Conservation (phyloP, 2,113 vertebrate species). For the Tragelaphus buxtoni region DNA sequence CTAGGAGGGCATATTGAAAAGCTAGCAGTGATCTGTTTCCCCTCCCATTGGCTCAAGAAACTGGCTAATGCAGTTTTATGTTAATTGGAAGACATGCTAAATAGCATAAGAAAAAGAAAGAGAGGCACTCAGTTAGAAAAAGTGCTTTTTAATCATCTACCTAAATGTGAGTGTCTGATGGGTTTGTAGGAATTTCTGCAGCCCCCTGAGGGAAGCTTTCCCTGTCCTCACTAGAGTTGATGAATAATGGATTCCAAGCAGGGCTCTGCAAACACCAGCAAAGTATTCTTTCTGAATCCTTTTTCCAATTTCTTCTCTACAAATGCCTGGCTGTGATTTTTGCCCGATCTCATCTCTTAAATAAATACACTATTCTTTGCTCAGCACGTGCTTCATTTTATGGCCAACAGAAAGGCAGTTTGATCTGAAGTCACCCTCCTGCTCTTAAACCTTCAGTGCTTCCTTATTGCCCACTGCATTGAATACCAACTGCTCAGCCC, state of each 20-base stretch:
- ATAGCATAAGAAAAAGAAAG: not conserved
- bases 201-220: not conserved
- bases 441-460: not conserved
- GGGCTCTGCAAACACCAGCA: not conserved
- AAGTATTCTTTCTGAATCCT: not conserved
- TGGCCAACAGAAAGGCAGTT: not conserved
- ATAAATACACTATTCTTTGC: not conserved
- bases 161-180: not conserved
- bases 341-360: not conserved
- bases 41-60: not conserved
- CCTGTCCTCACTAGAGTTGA: not conserved
- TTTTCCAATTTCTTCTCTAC: not conserved
- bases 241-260: not conserved
- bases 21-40: not conserved
- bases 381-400: not conserved
- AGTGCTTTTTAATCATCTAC: slow-evolving; percentile 29
- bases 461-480: not conserved
- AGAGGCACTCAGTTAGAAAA: not conserved
- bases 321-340: not conserved
- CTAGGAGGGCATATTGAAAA: slow-evolving; percentile 1
- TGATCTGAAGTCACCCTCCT: not conserved
- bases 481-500: not conserved
- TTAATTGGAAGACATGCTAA: not conserved
- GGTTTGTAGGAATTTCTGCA: not conserved
- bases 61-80: not conserved